Percentiles rank a stretch among this genome's conserved stretches.
Evolutionary conservation across 2,797 vertebrate genomes (phyloP).

Genomic region (Takifugu ocellatus): DNA sequence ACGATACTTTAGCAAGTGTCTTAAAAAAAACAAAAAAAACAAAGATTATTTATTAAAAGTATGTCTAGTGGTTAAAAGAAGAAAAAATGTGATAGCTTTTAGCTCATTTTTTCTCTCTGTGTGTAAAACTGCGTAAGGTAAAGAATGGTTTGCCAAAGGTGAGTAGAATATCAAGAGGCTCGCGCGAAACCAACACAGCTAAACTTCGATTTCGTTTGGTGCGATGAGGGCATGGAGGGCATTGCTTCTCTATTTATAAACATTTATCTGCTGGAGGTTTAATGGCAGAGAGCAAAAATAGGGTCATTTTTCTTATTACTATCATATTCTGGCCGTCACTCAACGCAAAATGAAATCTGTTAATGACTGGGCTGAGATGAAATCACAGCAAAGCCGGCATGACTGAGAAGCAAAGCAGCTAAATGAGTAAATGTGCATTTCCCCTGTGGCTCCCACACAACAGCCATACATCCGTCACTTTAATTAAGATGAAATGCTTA

Average conservation of each 20-base stretch:
- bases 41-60: conserved; percentile 99
- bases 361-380: conserved; percentile 58
- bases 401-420: conserved; percentile 61
- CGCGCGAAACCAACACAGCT: not conserved
- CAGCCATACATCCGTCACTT: conserved; percentile 63
- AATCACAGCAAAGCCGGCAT: conserved; percentile 59
- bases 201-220: conserved; percentile 23
- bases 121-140: conserved; percentile 74
- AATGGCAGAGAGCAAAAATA: conserved; percentile 18
- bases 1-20: conserved; percentile 98
- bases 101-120: conserved; percentile 72
- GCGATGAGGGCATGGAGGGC: conserved; percentile 5
- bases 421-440: conserved; percentile 65
- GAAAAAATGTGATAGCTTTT: conserved; percentile 89
- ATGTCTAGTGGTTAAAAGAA: conserved; percentile 98
- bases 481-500: conserved; percentile 66
- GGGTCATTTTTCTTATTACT: conserved; percentile 34
- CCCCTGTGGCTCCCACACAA: conserved; percentile 59
- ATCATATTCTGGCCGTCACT: conserved; percentile 56
- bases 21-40: conserved; percentile 87
- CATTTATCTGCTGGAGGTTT: conserved; percentile 18
- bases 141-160: conserved; percentile 77
- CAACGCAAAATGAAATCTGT: conserved; percentile 57
- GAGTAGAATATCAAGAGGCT: conserved; percentile 19
- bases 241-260: conserved; percentile 10